Base-by-base conservation (phyloP, 1,140 invertebrate genomes). In the Drosophila chauvacae region DNA sequence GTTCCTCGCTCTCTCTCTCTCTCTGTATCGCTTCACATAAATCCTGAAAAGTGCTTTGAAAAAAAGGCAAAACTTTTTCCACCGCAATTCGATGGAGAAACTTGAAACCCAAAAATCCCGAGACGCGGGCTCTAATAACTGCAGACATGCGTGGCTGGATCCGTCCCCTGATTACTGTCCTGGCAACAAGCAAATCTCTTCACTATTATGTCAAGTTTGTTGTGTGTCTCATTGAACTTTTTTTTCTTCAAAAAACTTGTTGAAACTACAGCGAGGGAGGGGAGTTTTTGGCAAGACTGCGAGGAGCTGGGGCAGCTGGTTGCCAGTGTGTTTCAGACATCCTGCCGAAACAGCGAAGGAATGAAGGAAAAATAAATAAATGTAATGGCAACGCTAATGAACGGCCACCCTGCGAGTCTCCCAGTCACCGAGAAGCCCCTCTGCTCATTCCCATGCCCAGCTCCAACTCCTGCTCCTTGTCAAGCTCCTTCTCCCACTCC, bases 321-420 rank as follows among this genome's bases (percentile, higher is more conserved):
- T 47, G 41, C 28, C 53, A 28, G 56, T 72, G 28, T 74, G 35
- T 69, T 35, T 53, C 48, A 74, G 69, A 73, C 68, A 73, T 73
- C 70, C 70, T 73, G 33, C 18, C 59, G 28, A 51, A 65, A 45
- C 63, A 45, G 66, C 45, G 55, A 26, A 50, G 64, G 73, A 76
- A 76, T 65, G 39, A 60, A 73, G 56, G 56, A 71, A 77, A 78
- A 70, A 80, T 74, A 80, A 68, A 80, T 74, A 81, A 69, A 81
- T 81, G 63, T 62, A 76, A 69, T 61, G 44, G 59, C 64, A 77
- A 57, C 59, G 59, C 45, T 64, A 62, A 80, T 59, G 59, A 81
- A 63, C 57, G 71, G 53, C 53, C 70, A 59, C 55, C 70, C 72
- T 28, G 23, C 51, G 37, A 70, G 39, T 20, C 41, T 26, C 30